Percentiles rank a stretch among this genome's conserved stretches.
These are phyloP conservation scores for Lerista edwardsae DNA, from an alignment of 2,797 vertebrate species.

Conservation along the genomic window DNA sequence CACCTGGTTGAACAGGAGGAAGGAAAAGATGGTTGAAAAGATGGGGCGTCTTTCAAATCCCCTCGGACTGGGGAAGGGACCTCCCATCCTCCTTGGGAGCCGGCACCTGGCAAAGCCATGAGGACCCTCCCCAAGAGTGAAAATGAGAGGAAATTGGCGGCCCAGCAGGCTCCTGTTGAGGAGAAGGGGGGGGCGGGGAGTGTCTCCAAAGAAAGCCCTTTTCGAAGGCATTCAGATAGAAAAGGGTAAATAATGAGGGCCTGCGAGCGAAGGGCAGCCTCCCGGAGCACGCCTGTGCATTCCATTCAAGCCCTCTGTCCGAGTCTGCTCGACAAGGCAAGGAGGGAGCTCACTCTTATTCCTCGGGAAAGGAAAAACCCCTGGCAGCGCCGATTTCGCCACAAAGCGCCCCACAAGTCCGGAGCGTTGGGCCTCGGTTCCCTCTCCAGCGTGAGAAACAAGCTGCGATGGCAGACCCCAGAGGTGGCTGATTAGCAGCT, in stretches of 20 bases:
- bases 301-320: not conserved
- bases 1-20: not conserved
- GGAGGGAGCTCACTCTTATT: accelerated
- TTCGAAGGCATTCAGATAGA: conserved; percentile 69
- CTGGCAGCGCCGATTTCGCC: too few relatives aligned
- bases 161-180: conserved; percentile 40
- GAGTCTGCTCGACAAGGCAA: conserved; percentile 15
- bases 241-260: conserved; percentile 62
- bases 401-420: not conserved
- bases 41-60: not conserved
- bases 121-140: conserved; percentile 30
- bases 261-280: conserved; percentile 47
- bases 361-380: not conserved
- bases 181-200: conserved; percentile 16
- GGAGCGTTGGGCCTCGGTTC: not conserved
- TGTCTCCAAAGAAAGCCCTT: conserved; percentile 48
- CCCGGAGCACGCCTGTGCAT: conserved; percentile 59
- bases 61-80: conserved; percentile 32
- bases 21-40: too few relatives aligned
- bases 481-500: conserved; percentile 16
- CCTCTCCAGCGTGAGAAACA: conserved; percentile 48
- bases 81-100: not conserved
- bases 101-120: conserved; percentile 58
- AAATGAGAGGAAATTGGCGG: conserved; percentile 52
- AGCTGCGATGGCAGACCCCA: conserved; percentile 22